A percentile compares a stretch with the other conserved stretches of the same genome.
phyloP scores from a whole-genome alignment of 2,797 vertebrate species.

The Gorsachius magnificus region DNA sequence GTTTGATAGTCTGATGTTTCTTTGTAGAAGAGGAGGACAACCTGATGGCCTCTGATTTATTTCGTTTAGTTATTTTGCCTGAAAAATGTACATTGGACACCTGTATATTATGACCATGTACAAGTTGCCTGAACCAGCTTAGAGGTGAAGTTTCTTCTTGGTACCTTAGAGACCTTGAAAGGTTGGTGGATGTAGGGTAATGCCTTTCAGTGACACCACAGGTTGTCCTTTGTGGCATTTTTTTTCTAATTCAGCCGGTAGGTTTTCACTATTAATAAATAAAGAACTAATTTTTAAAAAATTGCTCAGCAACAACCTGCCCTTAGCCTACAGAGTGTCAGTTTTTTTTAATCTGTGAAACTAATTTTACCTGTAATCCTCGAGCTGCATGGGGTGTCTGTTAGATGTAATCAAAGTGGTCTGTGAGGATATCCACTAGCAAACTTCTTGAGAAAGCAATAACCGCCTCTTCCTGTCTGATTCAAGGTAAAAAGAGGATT shows the following conservation, averaged over 20 bases:
- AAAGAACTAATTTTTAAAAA: neutral
- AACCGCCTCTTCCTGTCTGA: neutral
- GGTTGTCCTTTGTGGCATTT: neutral
- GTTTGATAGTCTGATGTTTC: neutral
- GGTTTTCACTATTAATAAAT: neutral
- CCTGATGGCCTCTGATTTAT: neutral
- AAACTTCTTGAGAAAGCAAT: neutral
- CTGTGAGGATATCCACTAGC: neutral
- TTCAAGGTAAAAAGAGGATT: neutral
- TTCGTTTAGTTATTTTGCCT: neutral
- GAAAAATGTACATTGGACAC: accelerated
- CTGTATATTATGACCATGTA: accelerated
- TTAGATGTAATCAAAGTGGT: neutral
- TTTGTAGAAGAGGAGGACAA: neutral
- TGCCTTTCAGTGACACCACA: neutral
- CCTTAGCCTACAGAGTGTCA: neutral
- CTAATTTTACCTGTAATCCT: neutral
- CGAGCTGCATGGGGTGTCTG: neutral
- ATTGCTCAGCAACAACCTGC: neutral
- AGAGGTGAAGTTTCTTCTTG: neutral
- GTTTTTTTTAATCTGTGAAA: neutral
- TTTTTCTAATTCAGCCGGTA: neutral
- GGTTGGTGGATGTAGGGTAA: neutral
- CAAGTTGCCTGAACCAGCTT: neutral
- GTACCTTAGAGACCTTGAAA: neutral